Percentiles rank a stretch among this genome's conserved stretches.
These are phyloP conservation scores for Esperia sulphurella DNA, from an alignment of 2,888 invertebrate genomes.

Conservation along the genomic window DNA sequence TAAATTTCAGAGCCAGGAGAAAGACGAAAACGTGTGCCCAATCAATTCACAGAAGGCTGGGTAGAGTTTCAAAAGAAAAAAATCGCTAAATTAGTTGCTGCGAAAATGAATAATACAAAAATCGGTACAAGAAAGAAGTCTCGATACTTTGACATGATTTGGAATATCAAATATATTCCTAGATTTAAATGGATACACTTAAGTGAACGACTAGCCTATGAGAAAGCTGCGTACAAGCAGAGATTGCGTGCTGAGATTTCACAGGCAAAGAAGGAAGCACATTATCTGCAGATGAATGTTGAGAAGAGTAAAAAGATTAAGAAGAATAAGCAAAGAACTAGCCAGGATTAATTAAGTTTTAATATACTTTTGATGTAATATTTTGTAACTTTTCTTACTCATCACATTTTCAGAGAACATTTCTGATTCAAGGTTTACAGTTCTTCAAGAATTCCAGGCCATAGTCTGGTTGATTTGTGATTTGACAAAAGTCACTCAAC, in stretches of 20 bases:
- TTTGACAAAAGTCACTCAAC: too few species aligned
- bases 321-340: constrained; percentile 47
- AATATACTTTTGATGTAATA: not conserved
- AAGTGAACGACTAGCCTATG: constrained; percentile 95
- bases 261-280: constrained; percentile 94
- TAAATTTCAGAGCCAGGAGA: constrained; percentile 64
- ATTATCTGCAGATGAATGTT: constrained; percentile 90
- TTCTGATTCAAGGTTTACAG: too few species aligned
- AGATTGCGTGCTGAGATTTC: constrained; percentile 91
- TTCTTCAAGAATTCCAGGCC: too few species aligned
- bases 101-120: constrained; percentile 90
- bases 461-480: too few species aligned
- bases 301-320: constrained; percentile 87
- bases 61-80: constrained; percentile 94
- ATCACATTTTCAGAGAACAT: too few species aligned
- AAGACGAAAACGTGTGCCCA: constrained; percentile 76
- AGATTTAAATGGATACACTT: constrained; percentile 98
- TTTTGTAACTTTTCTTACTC: too few species aligned
- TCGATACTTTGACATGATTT: constrained; percentile 92
- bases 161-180: constrained; percentile 97
- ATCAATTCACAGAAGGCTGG: constrained; percentile 95
- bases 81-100: constrained; percentile 92
- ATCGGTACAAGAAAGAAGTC: constrained; percentile 92
- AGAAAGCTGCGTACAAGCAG: constrained; percentile 93
- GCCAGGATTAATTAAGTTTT: not conserved